These are phyloP conservation scores for Ptilodon capucinus DNA, from an alignment of 2,888 invertebrate species.

Conservation along the genomic window DNA sequence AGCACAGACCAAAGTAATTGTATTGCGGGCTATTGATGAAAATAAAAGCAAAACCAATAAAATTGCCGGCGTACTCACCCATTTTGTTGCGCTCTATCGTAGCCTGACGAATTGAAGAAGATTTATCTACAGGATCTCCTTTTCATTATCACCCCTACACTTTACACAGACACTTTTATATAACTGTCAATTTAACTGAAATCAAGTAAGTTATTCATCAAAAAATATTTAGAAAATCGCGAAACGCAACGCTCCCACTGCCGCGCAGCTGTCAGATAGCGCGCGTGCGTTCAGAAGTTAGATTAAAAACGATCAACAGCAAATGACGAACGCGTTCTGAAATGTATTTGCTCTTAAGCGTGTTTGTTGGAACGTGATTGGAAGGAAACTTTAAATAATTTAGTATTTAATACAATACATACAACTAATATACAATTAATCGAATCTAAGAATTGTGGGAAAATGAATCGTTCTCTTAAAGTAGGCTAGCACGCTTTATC, in stretches of 20 bases:
- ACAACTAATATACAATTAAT: no score
- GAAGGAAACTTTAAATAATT: no score
- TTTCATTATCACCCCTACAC: constrained; percentile 61
- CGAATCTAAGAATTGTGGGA: no score
- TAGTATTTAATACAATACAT: no score
- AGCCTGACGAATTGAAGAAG: constrained; percentile 35
- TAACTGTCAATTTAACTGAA: constrained; percentile 22
- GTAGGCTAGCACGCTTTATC: no score
- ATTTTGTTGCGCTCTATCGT: constrained; percentile 55
- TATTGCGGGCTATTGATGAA: constrained; percentile 1
- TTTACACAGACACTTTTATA: constrained; percentile 45
- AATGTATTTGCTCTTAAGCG: constrained; percentile 4
- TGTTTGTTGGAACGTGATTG: no score
- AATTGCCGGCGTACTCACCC: constrained; percentile 72
- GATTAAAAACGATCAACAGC: neutral
- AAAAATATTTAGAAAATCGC: constrained; percentile 22
- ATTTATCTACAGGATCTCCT: constrained; percentile 41
- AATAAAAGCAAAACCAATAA: constrained; percentile 38
- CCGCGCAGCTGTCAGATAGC: constrained; percentile 44
- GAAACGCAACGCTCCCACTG: constrained; percentile 17
- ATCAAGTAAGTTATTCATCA: constrained; percentile 26
- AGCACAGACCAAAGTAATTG: neutral
- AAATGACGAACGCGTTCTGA: constrained; percentile 25
- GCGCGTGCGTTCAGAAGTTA: constrained; percentile 49
- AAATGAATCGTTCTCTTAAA: no score